Base-by-base conservation (phyloP, 2,888 invertebrate species). In the Dynastes grantii region DNA sequence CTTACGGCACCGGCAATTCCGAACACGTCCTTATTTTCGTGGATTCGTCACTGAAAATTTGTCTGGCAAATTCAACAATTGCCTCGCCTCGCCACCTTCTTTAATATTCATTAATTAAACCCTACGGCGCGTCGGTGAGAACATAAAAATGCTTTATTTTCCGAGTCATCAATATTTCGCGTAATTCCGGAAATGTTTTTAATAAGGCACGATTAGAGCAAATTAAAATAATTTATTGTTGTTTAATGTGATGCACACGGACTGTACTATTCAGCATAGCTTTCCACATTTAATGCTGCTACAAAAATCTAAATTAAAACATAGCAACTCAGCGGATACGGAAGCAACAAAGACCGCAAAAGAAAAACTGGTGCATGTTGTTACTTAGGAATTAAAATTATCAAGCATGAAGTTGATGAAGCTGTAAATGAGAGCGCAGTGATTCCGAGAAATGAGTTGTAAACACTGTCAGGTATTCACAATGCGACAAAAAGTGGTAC, bases 91-190 rank as follows among this genome's bases (percentile, higher is more conserved):
- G 37, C 22, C 68, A 51, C 32, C 32, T 51, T 51, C 29, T 53
- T 68, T 29, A 68, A 68, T 68, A 68, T 68, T 68, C 49, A 68
- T 68, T 51, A 29, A 68, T 68, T 68, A 51, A 29, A 16, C n/a
- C 51, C 11, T 13, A 22, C 51, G 13, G 27, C 40, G 68, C 13
- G 32, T 8, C 68, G 51, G 51, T 68, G 51, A 53, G 51, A 63
- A 68, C 27, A 51, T 16, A 29, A 51, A 37, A 68, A 68, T 13
- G 11, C n/a, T n/a, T 32, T 63, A 29, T 63, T 27, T 63, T 63
- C 11, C 22, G 6, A 4, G 55, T 8, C 55, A 58, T 58, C 0
- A 45, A 45, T 11, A 45, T 45, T 45, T 45, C 45, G 45, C 45
- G 0, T 11, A 45, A 45, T 45, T 45, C 8, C 45, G 45, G 45